Base-by-base conservation (phyloP, 2,888 invertebrate genomes). In the Craniophora ligustri region DNA sequence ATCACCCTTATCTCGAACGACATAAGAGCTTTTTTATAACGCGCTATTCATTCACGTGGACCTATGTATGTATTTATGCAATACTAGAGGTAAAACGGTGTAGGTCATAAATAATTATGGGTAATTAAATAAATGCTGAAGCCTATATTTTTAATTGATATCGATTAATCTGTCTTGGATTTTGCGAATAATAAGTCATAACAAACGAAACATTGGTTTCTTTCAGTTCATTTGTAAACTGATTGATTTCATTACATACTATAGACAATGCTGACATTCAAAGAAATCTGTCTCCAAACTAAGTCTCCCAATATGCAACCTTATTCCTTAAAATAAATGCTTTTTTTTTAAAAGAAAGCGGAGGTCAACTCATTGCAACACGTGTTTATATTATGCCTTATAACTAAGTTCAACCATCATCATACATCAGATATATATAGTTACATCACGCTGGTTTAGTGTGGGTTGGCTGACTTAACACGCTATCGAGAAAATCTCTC, bases 311-410 rank as follows among this genome's bases (percentile, higher is more conserved):
- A n/a, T n/a, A n/a, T n/a, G n/a, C n/a, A n/a, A n/a, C n/a, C n/a
- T n/a, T n/a, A n/a, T n/a, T n/a, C n/a, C n/a, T n/a, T n/a, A n/a
- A n/a, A n/a, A n/a, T n/a, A n/a, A n/a, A n/a, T n/a, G n/a, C n/a
- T n/a, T n/a, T n/a, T n/a, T n/a, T n/a, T n/a, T 39, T 35, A 46
- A n/a, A 35, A 53, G 62, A 49, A 66, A 57, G 45, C 46, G 59
- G 55, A 51, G 62, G 28, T 53, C 46, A 30, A 35, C 4, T 10
- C 6, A 31, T 28, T 34, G 39, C 34, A 48, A 48, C 71, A 67
- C 56, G 62, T 57, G 53, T 49, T 34, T 14, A 11, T 5, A 18
- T 19, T 26, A n/a, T 16, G 53, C 30, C 72, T 44, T 44, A 67
- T 40, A 54, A 48, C 21, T 13, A 41, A 31, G 32, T 15, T 11